Conservation (phyloP, 2,888 invertebrate genomes). For the Dromius quadrimaculatus region DNA sequence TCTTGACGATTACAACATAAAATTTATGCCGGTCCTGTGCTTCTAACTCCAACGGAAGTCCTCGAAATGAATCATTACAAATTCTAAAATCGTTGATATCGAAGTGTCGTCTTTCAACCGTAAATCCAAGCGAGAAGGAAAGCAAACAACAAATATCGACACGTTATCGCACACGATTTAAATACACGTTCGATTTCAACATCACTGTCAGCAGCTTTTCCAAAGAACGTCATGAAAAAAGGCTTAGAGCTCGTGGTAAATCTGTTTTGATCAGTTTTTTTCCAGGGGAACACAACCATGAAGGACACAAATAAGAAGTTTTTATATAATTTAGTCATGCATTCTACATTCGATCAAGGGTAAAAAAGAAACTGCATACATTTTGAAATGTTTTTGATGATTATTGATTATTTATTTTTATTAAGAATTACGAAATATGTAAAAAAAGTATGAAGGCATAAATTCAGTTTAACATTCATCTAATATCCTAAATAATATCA, state of each 20-base stretch:
- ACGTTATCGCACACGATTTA: background rate
- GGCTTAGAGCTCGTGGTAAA: background rate
- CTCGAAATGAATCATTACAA: slow-evolving; percentile 40
- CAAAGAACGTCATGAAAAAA: slow-evolving; percentile 1
- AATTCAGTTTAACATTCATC: too few species aligned
- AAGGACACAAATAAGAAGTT: slow-evolving; percentile 14
- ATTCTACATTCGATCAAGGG: background rate
- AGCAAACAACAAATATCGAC: slow-evolving; percentile 33
- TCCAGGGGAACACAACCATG: background rate
- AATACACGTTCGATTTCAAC: slow-evolving; percentile 25
- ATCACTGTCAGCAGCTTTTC: slow-evolving; percentile 26
- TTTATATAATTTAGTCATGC: slow-evolving; percentile 8
- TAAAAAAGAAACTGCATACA: background rate
- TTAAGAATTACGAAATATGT: too few species aligned
- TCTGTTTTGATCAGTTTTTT: slow-evolving; percentile 7
- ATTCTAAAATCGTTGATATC: slow-evolving; percentile 41
- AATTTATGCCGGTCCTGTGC: background rate
- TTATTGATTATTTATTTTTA: too few species aligned
- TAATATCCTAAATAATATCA: too few species aligned
- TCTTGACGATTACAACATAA: too few species aligned
- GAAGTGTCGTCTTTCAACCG: slow-evolving; percentile 13
- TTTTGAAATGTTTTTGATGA: too few species aligned
- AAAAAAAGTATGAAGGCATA: too few species aligned
- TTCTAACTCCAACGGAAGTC: slow-evolving; percentile 20
- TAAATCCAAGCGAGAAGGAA: slow-evolving; percentile 45